Evolutionary conservation across 1,140 invertebrate genomes (phyloP).

Genomic region (Drosophila chauvacae): DNA sequence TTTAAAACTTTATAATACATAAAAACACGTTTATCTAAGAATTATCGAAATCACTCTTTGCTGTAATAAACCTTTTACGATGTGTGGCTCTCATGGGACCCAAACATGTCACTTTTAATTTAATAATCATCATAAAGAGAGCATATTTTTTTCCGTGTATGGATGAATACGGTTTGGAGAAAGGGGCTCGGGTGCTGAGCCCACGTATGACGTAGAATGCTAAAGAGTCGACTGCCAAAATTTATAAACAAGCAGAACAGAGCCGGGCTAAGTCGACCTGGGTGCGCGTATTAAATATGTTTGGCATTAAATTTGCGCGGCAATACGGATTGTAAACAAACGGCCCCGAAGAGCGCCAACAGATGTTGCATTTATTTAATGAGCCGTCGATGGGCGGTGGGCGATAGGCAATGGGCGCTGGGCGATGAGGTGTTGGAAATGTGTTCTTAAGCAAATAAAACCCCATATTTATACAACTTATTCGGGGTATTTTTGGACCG

Average conservation of each 20-base stretch:
- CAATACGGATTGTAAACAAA: slow-evolving; percentile 67
- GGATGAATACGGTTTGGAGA: neutral
- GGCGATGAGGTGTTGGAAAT: slow-evolving; percentile 48
- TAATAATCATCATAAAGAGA: neutral
- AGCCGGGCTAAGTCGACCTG: slow-evolving; percentile 24
- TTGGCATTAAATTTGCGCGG: slow-evolving; percentile 48
- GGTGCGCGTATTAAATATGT: slow-evolving; percentile 57
- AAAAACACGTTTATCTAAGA: slow-evolving; percentile 1
- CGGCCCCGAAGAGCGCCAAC: slow-evolving; percentile 57
- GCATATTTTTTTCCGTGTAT: slow-evolving; percentile 2
- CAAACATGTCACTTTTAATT: neutral
- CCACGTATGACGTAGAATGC: slow-evolving; percentile 37
- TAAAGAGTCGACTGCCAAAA: slow-evolving; percentile 27
- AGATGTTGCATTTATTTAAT: slow-evolving; percentile 75
- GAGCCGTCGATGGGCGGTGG: slow-evolving; percentile 44
- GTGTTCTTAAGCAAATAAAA: slow-evolving; percentile 67
- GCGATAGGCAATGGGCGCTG: slow-evolving; percentile 17
- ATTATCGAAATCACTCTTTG: neutral
- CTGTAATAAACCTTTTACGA: slow-evolving; percentile 7
- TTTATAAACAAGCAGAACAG: slow-evolving; percentile 52
- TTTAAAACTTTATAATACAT: slow-evolving; percentile 2
- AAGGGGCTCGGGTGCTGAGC: slow-evolving; percentile 1
- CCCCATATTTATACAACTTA: slow-evolving; percentile 62
- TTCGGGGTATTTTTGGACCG: slow-evolving; percentile 44
- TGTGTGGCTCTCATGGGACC: neutral